Evolutionary conservation across 2,113 vertebrate genomes (phyloP), one percentile per base, ranked within the genome.

Genomic region (Fregetta grallaria): DNA sequence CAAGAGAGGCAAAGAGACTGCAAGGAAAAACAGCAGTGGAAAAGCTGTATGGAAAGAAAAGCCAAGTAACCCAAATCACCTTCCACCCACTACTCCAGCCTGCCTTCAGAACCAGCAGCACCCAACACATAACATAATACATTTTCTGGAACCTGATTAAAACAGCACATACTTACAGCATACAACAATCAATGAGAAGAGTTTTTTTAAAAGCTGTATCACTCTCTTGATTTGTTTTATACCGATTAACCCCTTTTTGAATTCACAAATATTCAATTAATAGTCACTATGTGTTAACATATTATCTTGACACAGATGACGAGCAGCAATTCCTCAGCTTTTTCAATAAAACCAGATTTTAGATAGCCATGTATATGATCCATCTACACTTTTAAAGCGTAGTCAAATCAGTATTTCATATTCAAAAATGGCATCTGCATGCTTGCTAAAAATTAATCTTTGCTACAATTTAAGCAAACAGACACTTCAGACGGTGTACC

Each of bases 81-180:
- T 70, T 83, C 90, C 79, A 92, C 83, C 72, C 52, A 93, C 73
- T 58, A 49, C 40, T 61, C 66, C 61, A 73, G 65, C 34, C 61
- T 78, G 80, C 56, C 27, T 34, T 89, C n/a, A 22, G 74, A 88
- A 82, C 59, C 55, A 81, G 89, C 77, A 95, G 67, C 71, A 91
- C 7, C 62, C 70, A 68, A n/a, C 0, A 0, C 13, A 15, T 8
- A 70, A 30, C 25, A 30, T 1, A 40, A 44, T 18, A 67, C 1
- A 1, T 53, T 55, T 70, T 74, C 50, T 68, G 65, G 50, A 83
- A 71, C 16, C 20, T 3, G 1, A 20, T 65, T 75, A 77, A 56
- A 82, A 84, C 17, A 76, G 34, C 94, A 38, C 15, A 23, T 29
- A 22, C n/a, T 61, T 65, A 25, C 13, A 81, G 65, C 8, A 58